Evolutionary conservation across 2,888 invertebrate genomes (phyloP).

Genomic region (Tetramorium bicarinatum): DNA sequence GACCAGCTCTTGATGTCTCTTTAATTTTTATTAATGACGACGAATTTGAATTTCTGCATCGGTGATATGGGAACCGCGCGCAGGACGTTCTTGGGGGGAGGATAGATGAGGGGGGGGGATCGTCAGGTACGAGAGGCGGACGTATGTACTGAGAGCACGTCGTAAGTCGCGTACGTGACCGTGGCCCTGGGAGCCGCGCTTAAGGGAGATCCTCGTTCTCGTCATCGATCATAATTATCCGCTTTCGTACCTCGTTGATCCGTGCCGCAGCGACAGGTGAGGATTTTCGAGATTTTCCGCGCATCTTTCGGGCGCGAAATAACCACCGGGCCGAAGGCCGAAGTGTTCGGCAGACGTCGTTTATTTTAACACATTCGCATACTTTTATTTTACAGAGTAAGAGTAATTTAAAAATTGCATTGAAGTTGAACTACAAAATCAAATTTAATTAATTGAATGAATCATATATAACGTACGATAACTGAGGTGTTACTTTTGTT

Average conservation of each 20-base stretch:
- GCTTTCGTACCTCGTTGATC: slow-evolving; percentile 60
- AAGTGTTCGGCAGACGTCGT: background rate
- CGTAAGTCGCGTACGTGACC: slow-evolving; percentile 77
- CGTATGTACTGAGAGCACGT: slow-evolving; percentile 46
- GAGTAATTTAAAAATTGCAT: background rate
- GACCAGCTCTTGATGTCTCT: slow-evolving; percentile 84
- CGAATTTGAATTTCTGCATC: slow-evolving; percentile 86
- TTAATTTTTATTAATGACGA: slow-evolving; percentile 86
- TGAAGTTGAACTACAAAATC: background rate
- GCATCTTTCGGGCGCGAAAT: slow-evolving; percentile 21
- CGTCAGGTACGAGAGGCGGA: slow-evolving; percentile 31
- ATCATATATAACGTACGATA: background rate
- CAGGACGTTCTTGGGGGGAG: background rate
- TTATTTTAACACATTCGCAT: background rate
- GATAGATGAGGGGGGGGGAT: background rate
- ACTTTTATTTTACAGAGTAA: background rate
- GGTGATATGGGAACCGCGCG: slow-evolving; percentile 85
- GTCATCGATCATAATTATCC: slow-evolving; percentile 84
- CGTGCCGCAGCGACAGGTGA: slow-evolving; percentile 57
- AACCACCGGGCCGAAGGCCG: background rate
- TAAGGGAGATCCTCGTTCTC: slow-evolving; percentile 68
- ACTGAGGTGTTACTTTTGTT: background rate
- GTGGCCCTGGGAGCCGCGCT: slow-evolving; percentile 73
- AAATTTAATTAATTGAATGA: background rate
- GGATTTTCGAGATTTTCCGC: slow-evolving; percentile 44